Evolutionary conservation across 2,888 invertebrate species (phyloP), one percentile per base, ranked within the genome.

Genomic region (Lasioglossum morio): DNA sequence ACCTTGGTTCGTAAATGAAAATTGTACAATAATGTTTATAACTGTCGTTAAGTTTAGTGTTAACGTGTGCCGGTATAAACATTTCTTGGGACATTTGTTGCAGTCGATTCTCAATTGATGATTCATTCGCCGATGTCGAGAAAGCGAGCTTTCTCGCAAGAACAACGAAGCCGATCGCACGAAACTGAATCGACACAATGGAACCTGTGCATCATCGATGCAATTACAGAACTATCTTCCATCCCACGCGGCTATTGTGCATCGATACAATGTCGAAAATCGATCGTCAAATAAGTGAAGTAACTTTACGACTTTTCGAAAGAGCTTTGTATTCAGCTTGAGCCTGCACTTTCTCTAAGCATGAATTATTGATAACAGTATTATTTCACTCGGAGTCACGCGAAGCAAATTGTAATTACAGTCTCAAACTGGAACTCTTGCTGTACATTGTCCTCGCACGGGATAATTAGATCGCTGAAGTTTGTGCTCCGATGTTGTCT

Each of bases 201-300:
- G 30, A 69, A 16, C 34, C 34, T n/a, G 66, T 10, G 66, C 23
- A 37, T 69, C 66, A 37, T 69, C 66, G 66, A 69, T 69, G 66
- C 66, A 69, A 23, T 37, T 30, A 69, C 23, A 34, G 34, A 34
- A 69, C 23, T 37, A 34, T 69, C 66, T 23, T 69, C 23, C 66
- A 23, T 23, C 66, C 66, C 66, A 69, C 66, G 66, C 66, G 2
- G 5, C 66, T 91, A 85, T 92, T 92, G 92, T 48, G 19, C 48
- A 92, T 93, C 92, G 84, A 84, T 77, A 69, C 46, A 27, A 83
- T 86, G 92, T 93, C 94, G 92, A 92, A 16, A 37, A 34, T 23
- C 37, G 19, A 23, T 70, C 16, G 4, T 30, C 30, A 16, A 7
- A 63, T 27, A 27, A 27, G 5, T 2, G 63, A 63, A 63, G 60